A percentile compares a stretch with the other conserved stretches of the same genome.
Conservation (phyloP, 1,140 invertebrate genomes). For the Sarcophaga peregrina region DNA sequence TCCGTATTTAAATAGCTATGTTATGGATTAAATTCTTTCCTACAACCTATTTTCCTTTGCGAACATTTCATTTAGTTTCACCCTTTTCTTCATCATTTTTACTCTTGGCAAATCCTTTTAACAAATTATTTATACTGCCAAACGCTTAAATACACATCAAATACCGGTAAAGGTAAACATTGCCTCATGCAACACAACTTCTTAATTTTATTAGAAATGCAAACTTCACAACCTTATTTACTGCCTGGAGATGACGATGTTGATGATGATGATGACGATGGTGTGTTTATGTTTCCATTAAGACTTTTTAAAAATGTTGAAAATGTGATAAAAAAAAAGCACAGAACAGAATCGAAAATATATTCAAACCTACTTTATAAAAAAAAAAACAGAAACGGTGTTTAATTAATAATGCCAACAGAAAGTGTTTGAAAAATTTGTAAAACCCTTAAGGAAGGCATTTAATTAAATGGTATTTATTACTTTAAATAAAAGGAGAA, state of each 20-base stretch:
- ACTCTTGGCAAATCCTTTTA: not conserved
- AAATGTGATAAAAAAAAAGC: not conserved
- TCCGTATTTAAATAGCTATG: no score
- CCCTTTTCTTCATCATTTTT: no score
- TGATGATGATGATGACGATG: no score
- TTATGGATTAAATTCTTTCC: no score
- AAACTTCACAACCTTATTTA: no score
- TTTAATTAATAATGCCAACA: constrained; percentile 7
- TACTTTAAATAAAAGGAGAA: constrained; percentile 5
- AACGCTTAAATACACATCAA: not conserved
- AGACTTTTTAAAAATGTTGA: no score
- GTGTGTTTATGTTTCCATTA: no score
- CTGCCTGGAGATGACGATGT: no score
- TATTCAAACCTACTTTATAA: no score
- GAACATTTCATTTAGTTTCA: no score
- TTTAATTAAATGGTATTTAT: constrained; percentile 10
- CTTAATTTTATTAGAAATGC: not conserved
- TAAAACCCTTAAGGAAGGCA: not conserved
- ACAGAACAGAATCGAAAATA: not conserved
- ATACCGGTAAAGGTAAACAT: not conserved
- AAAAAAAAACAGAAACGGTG: not conserved
- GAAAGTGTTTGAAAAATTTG: not conserved
- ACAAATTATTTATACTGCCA: not conserved
- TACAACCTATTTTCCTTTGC: no score
- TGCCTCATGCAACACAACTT: not conserved